Evolutionary conservation across 2,888 invertebrate species (phyloP), one percentile per base, ranked within the genome.

Genomic region (Thalpophila matura): DNA sequence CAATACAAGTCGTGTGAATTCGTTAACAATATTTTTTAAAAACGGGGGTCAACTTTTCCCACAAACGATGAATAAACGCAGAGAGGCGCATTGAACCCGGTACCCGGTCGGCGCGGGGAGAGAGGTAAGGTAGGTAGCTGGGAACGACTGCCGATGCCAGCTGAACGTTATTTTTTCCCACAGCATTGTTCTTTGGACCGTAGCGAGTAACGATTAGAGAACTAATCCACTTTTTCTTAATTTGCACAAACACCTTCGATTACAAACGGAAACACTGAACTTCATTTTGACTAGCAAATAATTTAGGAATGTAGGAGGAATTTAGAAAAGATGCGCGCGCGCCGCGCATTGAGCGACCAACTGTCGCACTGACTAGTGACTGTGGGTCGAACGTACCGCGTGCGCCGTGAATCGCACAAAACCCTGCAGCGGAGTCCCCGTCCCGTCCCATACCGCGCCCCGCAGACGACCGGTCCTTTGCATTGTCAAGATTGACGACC

Each of bases 161-260:
- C 94, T 95, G 95, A 92, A 95, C 95, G 95, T 95, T 95, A 95
- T 94, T 95, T 95, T 95, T 95, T 95, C 95, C 95, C 95, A 95
- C 95, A 95, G 94, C 95, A 94, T 94, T 94, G 94, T 94, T 93
- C 94, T 91, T 93, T 92, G 90, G 92, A 93, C 94, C 94, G 94
- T 92, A 88, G 87, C 93, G 86, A 85, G 82, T 84, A 88, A 90
- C 87, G 86, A 88, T 87, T 83, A 83, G 71, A 75, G 66, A 81
- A 85, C 80, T 85, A 82, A 86, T 84, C 67, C 85, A 89, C 82
- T 86, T 89, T 88, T 88, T 83, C 71, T 74, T 46, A 77, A 83
- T 87, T 86, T 79, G 67, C 86, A 86, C 85, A 82, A 85, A 81
- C 86, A 88, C 89, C 82, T 79, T 74, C 70, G 53, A 60, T 64